Percentiles rank a stretch among this genome's conserved stretches.
These are phyloP conservation scores for Erythrocebus patas DNA, from an alignment of 2,113 vertebrate genomes.

Conservation along the genomic window DNA sequence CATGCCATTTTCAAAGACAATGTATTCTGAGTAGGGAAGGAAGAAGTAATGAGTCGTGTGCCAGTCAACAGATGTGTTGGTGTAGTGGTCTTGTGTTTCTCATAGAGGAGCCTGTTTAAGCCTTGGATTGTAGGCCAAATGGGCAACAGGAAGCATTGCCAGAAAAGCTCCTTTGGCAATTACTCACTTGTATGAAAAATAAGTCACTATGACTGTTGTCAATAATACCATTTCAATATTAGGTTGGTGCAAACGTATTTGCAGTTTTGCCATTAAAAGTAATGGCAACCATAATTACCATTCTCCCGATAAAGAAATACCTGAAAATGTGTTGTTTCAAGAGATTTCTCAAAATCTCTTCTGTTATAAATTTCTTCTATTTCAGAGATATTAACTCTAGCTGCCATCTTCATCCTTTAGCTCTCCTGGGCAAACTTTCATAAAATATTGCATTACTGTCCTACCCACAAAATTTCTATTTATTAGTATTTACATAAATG, in stretches of 20 bases:
- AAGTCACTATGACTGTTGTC: background rate
- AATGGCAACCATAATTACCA: background rate
- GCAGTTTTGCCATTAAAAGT: no score
- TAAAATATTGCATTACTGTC: background rate
- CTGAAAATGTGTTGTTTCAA: background rate
- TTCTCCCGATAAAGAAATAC: background rate
- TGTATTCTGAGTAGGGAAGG: background rate
- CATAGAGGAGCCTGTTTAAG: background rate
- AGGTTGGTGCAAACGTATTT: no score
- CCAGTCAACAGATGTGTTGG: background rate
- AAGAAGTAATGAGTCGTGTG: background rate
- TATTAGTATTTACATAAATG: background rate
- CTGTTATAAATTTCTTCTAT: background rate
- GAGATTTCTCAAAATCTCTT: background rate
- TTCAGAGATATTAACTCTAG: background rate
- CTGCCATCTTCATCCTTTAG: background rate
- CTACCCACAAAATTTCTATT: background rate
- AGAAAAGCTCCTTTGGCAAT: accelerated
- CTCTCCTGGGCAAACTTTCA: background rate
- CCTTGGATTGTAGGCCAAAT: background rate
- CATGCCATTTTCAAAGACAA: background rate
- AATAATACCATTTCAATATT: background rate
- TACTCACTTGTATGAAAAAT: background rate
- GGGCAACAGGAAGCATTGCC: no score
- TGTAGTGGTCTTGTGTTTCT: background rate